A percentile compares a stretch with the other conserved stretches of the same genome.
These are phyloP conservation scores for Merops nubicus DNA, from an alignment of 2,113 vertebrate species.

Conservation along the genomic window DNA sequence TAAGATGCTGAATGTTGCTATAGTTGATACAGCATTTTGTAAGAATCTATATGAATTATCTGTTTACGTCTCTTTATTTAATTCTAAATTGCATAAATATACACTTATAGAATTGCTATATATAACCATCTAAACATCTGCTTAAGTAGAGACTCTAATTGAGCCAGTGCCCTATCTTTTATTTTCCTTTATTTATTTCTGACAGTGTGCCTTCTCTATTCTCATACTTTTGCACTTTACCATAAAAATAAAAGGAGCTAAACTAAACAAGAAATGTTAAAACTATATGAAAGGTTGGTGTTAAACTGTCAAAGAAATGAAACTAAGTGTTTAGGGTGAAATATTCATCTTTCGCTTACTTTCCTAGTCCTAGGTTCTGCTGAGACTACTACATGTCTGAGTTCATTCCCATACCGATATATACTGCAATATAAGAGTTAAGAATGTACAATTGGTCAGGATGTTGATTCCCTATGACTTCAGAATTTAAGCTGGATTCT, in stretches of 20 bases:
- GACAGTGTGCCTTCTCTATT: background rate
- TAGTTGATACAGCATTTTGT: background rate
- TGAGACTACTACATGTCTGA: background rate
- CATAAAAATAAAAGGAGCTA: background rate
- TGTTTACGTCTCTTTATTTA: background rate
- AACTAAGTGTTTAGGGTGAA: background rate
- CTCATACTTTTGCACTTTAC: background rate
- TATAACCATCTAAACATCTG: background rate
- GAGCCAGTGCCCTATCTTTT: background rate
- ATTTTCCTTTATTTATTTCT: slow-evolving; percentile 7
- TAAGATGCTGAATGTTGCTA: background rate
- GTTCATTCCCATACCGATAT: background rate
- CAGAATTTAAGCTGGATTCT: background rate
- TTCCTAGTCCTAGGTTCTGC: background rate
- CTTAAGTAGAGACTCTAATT: background rate
- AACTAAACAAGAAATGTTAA: background rate
- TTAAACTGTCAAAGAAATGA: background rate
- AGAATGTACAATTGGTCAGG: background rate
- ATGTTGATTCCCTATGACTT: background rate
- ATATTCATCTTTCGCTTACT: background rate
- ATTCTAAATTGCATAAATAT: background rate
- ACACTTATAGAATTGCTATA: background rate
- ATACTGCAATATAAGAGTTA: background rate
- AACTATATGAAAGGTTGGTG: background rate
- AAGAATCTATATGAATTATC: background rate